phyloP scores from a whole-genome alignment of 2,888 invertebrate genomes.

The Dynastes tityus region DNA sequence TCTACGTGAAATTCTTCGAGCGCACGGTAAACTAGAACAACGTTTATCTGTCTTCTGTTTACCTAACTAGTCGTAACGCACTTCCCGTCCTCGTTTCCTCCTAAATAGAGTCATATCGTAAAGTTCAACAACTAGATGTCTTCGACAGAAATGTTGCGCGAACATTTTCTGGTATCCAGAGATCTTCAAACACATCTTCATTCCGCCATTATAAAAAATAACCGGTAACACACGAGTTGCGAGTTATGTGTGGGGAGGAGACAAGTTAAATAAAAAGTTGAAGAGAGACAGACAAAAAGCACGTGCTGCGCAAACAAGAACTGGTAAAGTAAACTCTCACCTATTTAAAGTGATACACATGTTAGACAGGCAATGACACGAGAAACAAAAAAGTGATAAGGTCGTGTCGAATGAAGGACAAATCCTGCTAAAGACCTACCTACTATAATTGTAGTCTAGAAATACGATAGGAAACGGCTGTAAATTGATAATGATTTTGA shows the following conservation, averaged over 20 bases:
- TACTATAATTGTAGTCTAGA: neutral
- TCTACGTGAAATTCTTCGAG: constrained; percentile 26
- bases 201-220: constrained; percentile 36
- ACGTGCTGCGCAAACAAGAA: constrained; percentile 47
- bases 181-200: constrained; percentile 16
- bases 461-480: no score
- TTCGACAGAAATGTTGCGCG: constrained; percentile 27
- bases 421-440: neutral
- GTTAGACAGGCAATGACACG: constrained; percentile 42
- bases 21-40: constrained; percentile 24
- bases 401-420: constrained; percentile 19
- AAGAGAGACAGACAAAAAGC: constrained; percentile 41
- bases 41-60: constrained; percentile 40
- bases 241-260: neutral
- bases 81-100: constrained; percentile 42
- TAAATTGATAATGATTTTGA: no score
- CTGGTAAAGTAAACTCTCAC: constrained; percentile 47
- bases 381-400: constrained; percentile 41
- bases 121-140: constrained; percentile 29
- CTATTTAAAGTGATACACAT: constrained; percentile 49
- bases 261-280: neutral
- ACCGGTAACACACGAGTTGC: constrained; percentile 25
- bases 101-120: constrained; percentile 24
- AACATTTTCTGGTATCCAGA: constrained; percentile 15
- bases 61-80: constrained; percentile 42